Evolutionary conservation across 2,797 vertebrate genomes (phyloP), one percentile per base, ranked within the genome.

Genomic region (Liparis tanakae): DNA sequence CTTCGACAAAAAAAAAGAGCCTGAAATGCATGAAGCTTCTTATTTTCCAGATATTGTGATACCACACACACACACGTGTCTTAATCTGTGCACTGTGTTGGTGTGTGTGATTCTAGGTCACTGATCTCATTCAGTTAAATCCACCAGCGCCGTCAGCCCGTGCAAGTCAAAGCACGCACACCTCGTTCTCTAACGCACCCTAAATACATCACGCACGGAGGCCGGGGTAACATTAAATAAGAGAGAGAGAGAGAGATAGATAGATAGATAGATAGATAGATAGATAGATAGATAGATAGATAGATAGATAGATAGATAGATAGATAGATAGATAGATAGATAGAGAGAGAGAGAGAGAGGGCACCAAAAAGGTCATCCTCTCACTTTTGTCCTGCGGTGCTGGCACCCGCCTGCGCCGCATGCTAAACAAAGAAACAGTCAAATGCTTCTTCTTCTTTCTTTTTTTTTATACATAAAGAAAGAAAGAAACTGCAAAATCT

Each of bases 341-440:
- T n/a, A n/a, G n/a, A n/a, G n/a, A 80, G 70, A 79, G 68, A 39
- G 67, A 30, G 68, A 39, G 67, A 77, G 70, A 73, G 46, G 8
- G 60, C 56, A 53, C 62, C 61, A 64, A 83, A 33, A 91, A 88
- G 81, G 84, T 85, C 83, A 82, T n/a, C 34, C 25, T 62, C 71
- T 76, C 39, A 18, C 76, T 87, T 50, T 57, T 80, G 46, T 80
- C 78, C 77, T 68, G 67, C 22, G 76, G 72, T 58, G 9, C 69
- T 66, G 68, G 67, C 82, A 77, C 50, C 64, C 50, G 58, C 51
- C 64, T 54, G 72, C 7, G 6, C 66, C 9, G 14, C 44, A 56
- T 62, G 72, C 83, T 48, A 12, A 57, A 58, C 34, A 57, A 34
- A 53, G 37, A 68, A 63, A 61, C 43, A 53, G 55, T 58, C 55